These are phyloP conservation scores for Epirrhoe alternata DNA, from an alignment of 2,888 invertebrate species.

Conservation along the genomic window DNA sequence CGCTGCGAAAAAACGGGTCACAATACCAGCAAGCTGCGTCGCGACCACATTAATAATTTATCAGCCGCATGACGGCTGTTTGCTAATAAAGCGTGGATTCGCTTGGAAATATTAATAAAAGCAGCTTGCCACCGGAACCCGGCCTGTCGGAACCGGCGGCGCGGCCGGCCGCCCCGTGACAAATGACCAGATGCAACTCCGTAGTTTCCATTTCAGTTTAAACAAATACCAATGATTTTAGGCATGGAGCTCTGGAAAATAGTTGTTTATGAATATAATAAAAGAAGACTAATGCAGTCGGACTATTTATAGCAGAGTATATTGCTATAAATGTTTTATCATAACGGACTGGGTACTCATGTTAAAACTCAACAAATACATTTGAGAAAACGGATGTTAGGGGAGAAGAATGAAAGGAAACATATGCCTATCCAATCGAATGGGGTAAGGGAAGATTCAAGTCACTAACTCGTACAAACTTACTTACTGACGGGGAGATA, in stretches of 20 bases:
- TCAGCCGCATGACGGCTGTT: slow-evolving; percentile 84
- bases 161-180: slow-evolving; percentile 67
- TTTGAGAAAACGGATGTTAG: not conserved
- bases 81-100: slow-evolving; percentile 84
- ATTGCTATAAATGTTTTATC: too few species aligned
- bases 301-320: not conserved
- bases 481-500: too few species aligned
- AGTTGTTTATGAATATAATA: not conserved
- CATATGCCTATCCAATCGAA: not conserved
- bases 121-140: slow-evolving; percentile 78
- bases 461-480: too few species aligned
- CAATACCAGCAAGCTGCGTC: slow-evolving; percentile 71
- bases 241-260: slow-evolving; percentile 4
- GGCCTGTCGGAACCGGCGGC: slow-evolving; percentile 63
- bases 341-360: not conserved
- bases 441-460: not conserved
- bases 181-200: slow-evolving; percentile 79
- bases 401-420: not conserved
- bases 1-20: slow-evolving; percentile 65
- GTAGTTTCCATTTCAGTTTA: slow-evolving; percentile 78
- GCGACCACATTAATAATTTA: slow-evolving; percentile 84
- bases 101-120: slow-evolving; percentile 84
- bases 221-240: slow-evolving; percentile 52
- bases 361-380: not conserved
- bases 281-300: not conserved